Evolutionary conservation across 2,113 vertebrate species (phyloP), one percentile per base, ranked within the genome.

Genomic region (Crotalus viridis): DNA sequence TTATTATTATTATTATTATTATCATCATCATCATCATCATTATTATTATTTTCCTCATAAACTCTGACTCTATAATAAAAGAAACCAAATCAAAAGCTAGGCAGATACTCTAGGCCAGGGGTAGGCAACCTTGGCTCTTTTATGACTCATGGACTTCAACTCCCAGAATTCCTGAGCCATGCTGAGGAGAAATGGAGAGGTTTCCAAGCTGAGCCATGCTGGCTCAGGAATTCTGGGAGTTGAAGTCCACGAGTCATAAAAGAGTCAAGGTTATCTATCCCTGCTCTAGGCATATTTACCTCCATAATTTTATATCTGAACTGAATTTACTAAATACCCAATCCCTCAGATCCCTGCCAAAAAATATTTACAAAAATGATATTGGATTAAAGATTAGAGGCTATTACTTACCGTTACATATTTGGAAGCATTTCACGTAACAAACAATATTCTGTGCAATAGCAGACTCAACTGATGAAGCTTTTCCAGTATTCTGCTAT

Each of bases 381-480:
- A 33, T 21, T 93, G 21, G 69, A n/a, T 89, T 93, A 46, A 57
- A 85, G 48, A 88, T 39, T 89, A 88, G 48, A 92, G 51, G 54
- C 33, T 57, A 22, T 57, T 22, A 13, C 26, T 90, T 93, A 57
- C 17, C 43, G 28, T 52, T 21, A 39, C 19, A 12, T 69, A 48
- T 43, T 8, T 61, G 7, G 8, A 43, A 74, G 19, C 46, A 24
- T 51, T 88, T 54, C 24, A 46, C 4, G 39, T 61, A 51, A 87
- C 56, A 43, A 39, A 57, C n/a, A 28, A 12, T 21, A 52, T 28
- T 26, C 33, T 88, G 24, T 74, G 9, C 54, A 39, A 12, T 21
- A 24, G 13, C 28, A 92, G 69, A 51, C 12, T 89, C 39, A 24
- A 13, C 3, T 89, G 52, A 28, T 57, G 39, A 87, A 33, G 10